Evolutionary conservation across 2,888 invertebrate species (phyloP).

Genomic region (Platerodrilus igneus): DNA sequence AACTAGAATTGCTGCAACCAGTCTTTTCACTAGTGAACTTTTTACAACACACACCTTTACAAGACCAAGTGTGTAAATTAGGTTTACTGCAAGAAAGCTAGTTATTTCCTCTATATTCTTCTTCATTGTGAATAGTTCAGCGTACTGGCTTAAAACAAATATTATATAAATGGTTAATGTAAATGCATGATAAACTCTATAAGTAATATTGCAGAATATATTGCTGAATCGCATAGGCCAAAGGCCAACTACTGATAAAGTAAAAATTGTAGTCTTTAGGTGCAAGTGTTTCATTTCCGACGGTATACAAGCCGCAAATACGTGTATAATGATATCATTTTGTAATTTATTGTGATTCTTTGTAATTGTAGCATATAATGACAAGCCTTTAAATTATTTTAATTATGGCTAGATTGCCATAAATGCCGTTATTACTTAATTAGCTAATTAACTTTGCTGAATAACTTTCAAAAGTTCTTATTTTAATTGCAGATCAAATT

Average conservation of each 20-base stretch:
- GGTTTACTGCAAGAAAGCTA: not conserved
- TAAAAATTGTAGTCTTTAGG: not conserved
- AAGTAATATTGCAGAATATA: not conserved
- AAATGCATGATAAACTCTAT: not conserved
- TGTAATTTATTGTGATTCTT: no score
- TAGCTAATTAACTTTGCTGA: no score
- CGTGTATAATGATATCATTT: no score
- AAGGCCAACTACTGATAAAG: slow-evolving; percentile 2
- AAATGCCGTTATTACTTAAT: no score
- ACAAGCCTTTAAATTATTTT: no score
- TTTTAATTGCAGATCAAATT: no score
- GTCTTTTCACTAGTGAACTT: not conserved
- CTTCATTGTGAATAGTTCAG: not conserved
- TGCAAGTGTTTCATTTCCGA: no score
- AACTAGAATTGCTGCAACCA: slow-evolving; percentile 4
- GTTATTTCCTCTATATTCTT: slow-evolving; percentile 2
- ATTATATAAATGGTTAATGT: not conserved
- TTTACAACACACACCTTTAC: not conserved
- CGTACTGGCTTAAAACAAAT: not conserved
- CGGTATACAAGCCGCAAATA: no score
- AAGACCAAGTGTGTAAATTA: not conserved
- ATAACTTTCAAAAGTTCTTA: no score
- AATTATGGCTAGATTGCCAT: no score
- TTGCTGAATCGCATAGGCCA: slow-evolving; percentile 6
- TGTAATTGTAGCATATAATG: no score